These are phyloP conservation scores for Colossoma macropomum DNA, from an alignment of 2,113 vertebrate species.

Conservation along the genomic window DNA sequence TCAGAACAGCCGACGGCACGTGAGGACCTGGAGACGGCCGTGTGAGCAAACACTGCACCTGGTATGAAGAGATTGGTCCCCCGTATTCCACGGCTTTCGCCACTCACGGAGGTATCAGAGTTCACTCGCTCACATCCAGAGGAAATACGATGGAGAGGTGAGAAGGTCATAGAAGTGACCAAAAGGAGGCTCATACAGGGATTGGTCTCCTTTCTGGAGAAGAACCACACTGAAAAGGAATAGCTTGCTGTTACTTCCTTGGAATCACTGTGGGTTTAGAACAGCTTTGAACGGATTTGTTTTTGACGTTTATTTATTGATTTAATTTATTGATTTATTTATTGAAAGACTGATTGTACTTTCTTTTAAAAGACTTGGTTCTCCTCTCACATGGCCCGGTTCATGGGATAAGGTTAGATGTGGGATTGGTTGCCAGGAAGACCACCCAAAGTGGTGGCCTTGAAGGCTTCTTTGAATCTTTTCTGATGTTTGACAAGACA, in stretches of 20 bases:
- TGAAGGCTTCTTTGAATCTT: not conserved
- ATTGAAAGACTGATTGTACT: constrained; percentile 58
- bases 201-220: not conserved
- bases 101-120: constrained; percentile 33
- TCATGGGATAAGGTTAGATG: not conserved
- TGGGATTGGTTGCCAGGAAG: not conserved
- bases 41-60: constrained; percentile 75
- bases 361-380: constrained; percentile 4
- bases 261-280: constrained; percentile 44
- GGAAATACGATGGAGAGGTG: constrained; percentile 44
- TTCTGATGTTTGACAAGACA: not conserved
- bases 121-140: constrained; percentile 31
- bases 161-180: constrained; percentile 31
- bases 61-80: not conserved
- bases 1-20: constrained; percentile 78
- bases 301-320: constrained; percentile 79
- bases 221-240: constrained; percentile 6
- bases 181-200: constrained; percentile 7
- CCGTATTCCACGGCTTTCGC: constrained; percentile 16
- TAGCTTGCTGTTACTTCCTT: constrained; percentile 34
- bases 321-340: constrained; percentile 77
- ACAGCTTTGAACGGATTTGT: constrained; percentile 45
- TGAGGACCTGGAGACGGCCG: constrained; percentile 96
- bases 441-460: not conserved
- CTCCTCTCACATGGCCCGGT: not conserved